A percentile compares a stretch with the other conserved stretches of the same genome.
Conservation (phyloP, 2,113 vertebrate genomes). For the Corythornis madagascariensis region DNA sequence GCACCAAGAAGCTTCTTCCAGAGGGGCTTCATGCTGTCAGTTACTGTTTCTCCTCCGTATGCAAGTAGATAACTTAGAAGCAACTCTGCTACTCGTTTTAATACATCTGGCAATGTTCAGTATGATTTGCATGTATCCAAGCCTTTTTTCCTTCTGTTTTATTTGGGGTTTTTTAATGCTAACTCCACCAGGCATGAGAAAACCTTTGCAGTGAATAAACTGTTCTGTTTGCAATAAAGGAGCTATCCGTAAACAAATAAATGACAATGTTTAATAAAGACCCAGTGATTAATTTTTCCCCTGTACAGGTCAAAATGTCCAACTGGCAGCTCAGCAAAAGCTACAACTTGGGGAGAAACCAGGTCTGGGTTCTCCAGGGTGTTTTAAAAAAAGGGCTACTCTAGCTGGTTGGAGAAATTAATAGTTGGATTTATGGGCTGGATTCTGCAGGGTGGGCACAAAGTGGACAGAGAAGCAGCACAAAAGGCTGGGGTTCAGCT, state of each 20-base stretch:
- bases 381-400: not conserved
- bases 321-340: not conserved
- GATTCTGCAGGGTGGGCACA: not conserved
- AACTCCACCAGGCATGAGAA: slow-evolving; percentile 51
- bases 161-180: not conserved
- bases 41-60: not conserved
- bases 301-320: not conserved
- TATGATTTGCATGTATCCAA: slow-evolving; percentile 66
- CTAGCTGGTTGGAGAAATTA: not conserved
- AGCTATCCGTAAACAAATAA: slow-evolving; percentile 33
- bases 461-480: not conserved
- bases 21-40: not conserved
- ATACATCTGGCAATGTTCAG: slow-evolving; percentile 1
- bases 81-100: slow-evolving; percentile 9
- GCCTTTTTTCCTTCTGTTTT: not conserved
- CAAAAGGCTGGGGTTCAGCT: not conserved
- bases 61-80: slow-evolving; percentile 28
- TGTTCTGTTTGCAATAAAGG: slow-evolving; percentile 53
- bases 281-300: not conserved
- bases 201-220: slow-evolving; percentile 22
- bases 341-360: not conserved
- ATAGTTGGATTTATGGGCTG: not conserved
- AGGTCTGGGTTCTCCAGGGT: not conserved
- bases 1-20: not conserved
- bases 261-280: slow-evolving; percentile 15